Evolutionary conservation across 2,113 vertebrate genomes (phyloP), one percentile per base, ranked within the genome.

Genomic region (Microtus ochrogaster): DNA sequence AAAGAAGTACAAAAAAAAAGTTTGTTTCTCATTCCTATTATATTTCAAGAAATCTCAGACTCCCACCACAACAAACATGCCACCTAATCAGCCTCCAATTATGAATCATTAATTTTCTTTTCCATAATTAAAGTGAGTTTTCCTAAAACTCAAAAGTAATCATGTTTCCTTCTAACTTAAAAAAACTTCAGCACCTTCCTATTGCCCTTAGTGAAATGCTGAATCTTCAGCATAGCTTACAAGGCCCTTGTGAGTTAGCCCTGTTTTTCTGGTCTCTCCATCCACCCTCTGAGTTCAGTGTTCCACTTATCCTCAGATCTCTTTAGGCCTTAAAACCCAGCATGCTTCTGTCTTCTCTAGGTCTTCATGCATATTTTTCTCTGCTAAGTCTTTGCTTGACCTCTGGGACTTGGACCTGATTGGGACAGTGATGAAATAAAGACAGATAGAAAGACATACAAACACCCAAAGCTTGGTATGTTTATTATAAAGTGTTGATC

Each of bases 91-190:
- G 14, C 17, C 33, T 91, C 30, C n/a, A 73, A 14, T 44, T 47
- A 39, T 28, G 14, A 24, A 82, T 89, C 2, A 36, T 94, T 91
- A 14, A 63, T 77, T 92, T 39, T 3, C 58, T 87, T 87, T 86
- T 92, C 10, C 5, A 21, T 77, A 49, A 82, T 87, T 41, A 76
- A 84, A 81, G 21, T 44, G 44, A 66, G 24, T 91, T 94, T 96
- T 88, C 28, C 21, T 58, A 77, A 74, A 92, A 90, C 73, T 26
- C 85, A 81, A 85, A 91, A 74, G 4, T 7, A 85, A 68, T 61
- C n/a, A 77, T 28, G n/a, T 24, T 52, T 65, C 19, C 9, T 87
- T 89, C 39, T 92, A 66, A 41, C 24, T 92, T 96, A 81, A 94
- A 90, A 90, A 92, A 30, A 55, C 30, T 81, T 24, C 30, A 82